Percentiles rank a stretch among this genome's conserved stretches.
These are phyloP conservation scores for Torymus auratus DNA, from an alignment of 2,888 invertebrate species.

Conservation along the genomic window DNA sequence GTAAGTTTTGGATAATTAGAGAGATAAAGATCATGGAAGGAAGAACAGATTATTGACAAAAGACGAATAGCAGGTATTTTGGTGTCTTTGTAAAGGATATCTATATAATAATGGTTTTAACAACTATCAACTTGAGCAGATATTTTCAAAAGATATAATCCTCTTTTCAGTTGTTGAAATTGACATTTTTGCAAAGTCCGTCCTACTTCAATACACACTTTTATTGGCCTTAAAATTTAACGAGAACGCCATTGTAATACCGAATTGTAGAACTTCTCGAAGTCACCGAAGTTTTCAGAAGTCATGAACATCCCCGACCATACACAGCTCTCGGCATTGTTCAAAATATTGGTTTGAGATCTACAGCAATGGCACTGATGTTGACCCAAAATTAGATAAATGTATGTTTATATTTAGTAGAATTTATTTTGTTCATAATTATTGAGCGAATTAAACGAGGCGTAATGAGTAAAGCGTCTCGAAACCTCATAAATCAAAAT, in stretches of 20 bases:
- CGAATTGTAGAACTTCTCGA: constrained; percentile 1
- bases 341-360: neutral
- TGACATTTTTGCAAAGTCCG: constrained; percentile 10
- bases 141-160: neutral
- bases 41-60: no score
- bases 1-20: no score
- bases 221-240: constrained; percentile 47
- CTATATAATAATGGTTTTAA: neutral
- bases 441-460: no score
- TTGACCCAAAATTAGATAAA: no score
- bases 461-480: no score
- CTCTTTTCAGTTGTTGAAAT: neutral
- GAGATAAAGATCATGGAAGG: no score
- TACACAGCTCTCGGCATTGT: neutral
- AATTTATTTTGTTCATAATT: no score
- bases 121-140: neutral
- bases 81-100: no score
- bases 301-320: neutral
- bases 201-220: neutral
- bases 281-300: constrained; percentile 27
- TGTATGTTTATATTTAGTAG: no score
- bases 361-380: neutral
- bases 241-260: constrained; percentile 34
- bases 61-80: no score
- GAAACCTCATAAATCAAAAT: no score